Evolutionary conservation across 1,140 invertebrate species (phyloP).

Genomic region (Ptiloglossa arizonensis): DNA sequence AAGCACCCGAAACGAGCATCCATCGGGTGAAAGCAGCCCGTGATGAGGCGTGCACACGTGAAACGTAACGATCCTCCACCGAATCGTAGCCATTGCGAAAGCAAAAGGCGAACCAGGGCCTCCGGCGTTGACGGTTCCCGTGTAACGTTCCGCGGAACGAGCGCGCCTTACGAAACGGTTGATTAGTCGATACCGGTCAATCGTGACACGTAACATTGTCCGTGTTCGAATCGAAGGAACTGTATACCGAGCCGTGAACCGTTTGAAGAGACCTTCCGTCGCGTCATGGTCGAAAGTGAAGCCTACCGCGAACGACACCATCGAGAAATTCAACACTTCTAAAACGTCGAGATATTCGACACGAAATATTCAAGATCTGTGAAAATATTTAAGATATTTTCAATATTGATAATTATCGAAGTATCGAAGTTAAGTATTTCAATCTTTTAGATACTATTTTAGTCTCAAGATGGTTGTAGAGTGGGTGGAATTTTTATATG

Average conservation of each 20-base stretch:
- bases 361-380: too few species aligned
- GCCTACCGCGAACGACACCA: neutral
- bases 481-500: too few species aligned
- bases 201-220: constrained; percentile 38
- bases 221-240: constrained; percentile 25
- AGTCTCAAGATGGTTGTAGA: too few species aligned
- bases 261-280: neutral
- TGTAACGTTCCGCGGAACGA: constrained; percentile 29
- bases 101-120: constrained; percentile 39
- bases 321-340: too few species aligned
- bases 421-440: too few species aligned
- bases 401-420: too few species aligned
- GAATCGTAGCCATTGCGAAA: constrained; percentile 49
- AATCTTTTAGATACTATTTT: too few species aligned
- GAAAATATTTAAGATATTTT: too few species aligned
- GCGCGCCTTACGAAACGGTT: constrained; percentile 31
- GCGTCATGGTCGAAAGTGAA: neutral
- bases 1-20: constrained; percentile 16
- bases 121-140: constrained; percentile 25
- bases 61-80: constrained; percentile 39
- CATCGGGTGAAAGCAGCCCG: constrained; percentile 41
- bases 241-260: neutral
- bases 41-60: constrained; percentile 26
- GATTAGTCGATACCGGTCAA: constrained; percentile 26
- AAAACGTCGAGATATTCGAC: too few species aligned